phyloP scores from a whole-genome alignment of 37 sponge, comb jelly and placozoan species.

The Tethya wilhelma region DNA sequence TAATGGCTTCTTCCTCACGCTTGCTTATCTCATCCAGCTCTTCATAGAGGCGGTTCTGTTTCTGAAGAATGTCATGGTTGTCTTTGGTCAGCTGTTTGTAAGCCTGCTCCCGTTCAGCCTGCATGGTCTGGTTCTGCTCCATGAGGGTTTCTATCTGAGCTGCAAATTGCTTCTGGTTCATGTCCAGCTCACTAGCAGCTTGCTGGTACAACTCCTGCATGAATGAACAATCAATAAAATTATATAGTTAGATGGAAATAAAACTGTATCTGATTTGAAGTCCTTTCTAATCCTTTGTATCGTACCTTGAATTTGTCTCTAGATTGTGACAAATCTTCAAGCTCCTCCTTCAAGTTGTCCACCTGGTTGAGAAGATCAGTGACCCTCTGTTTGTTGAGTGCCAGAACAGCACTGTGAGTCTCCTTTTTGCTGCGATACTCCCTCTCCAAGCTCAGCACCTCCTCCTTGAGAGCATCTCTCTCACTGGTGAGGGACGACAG shows the following conservation, averaged over 20 bases:
- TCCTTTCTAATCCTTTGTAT: not conserved
- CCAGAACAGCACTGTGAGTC: not conserved
- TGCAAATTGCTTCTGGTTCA: not conserved
- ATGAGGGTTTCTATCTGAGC: not conserved
- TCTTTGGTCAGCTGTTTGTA: constrained; percentile 1
- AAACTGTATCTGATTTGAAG: not conserved
- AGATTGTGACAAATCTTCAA: not conserved
- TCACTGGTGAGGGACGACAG: not conserved
- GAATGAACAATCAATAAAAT: too few relatives aligned
- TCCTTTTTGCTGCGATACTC: not conserved
- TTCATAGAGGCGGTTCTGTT: constrained; percentile 1
- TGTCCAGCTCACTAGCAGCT: not conserved
- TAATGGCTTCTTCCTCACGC: not conserved
- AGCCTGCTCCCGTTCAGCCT: not conserved
- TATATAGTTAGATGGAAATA: too few relatives aligned
- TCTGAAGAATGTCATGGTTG: constrained; percentile 7
- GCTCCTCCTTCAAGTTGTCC: not conserved
- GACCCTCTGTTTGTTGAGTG: not conserved
- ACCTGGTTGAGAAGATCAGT: not conserved
- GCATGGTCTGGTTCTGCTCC: not conserved
- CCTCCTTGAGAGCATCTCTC: not conserved
- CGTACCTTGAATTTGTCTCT: not conserved
- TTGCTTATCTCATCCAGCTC: constrained; percentile 4
- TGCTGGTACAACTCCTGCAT: not conserved
- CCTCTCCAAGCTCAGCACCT: not conserved